Percentiles rank a stretch among this genome's conserved stretches.
These are phyloP conservation scores for Ligdia adustata DNA, from an alignment of 2,888 invertebrate species.

Conservation along the genomic window DNA sequence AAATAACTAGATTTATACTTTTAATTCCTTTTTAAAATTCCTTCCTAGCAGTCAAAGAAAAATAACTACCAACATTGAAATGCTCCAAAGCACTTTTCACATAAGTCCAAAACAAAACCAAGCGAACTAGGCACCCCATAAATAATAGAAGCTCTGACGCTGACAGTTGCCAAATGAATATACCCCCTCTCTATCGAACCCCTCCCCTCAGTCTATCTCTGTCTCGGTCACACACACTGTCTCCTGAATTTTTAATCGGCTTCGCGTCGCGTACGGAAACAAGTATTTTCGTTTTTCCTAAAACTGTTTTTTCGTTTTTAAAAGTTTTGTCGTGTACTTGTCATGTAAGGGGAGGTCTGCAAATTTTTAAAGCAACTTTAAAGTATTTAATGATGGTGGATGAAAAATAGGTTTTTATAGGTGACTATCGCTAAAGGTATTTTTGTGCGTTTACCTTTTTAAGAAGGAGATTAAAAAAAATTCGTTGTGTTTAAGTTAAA, in stretches of 20 bases:
- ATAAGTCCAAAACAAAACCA: conserved; percentile 27
- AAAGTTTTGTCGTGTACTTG: conserved; percentile 30
- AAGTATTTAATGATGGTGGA: no score
- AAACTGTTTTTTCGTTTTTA: conserved; percentile 38
- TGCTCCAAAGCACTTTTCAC: conserved; percentile 4
- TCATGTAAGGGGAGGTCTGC: conserved; percentile 14
- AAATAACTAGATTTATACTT: no score
- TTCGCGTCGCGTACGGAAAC: conserved; percentile 36
- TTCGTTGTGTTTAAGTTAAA: no score
- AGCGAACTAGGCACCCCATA: conserved; percentile 47
- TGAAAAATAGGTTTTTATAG: no score
- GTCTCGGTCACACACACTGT: conserved; percentile 39
- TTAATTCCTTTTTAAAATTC: no score
- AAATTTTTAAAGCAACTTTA: conserved; percentile 6
- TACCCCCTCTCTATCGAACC: conserved; percentile 45
- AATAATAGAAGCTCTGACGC: conserved; percentile 68
- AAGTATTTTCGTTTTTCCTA: conserved; percentile 35
- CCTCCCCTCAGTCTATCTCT: not conserved
- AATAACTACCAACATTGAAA: no score
- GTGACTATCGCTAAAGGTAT: no score
- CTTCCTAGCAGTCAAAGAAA: no score
- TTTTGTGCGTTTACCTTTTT: no score
- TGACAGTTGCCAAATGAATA: conserved; percentile 75
- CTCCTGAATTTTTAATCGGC: conserved; percentile 52
- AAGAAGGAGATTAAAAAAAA: no score